A percentile compares a stretch with the other conserved stretches of the same genome.
Conservation (phyloP, 2,797 vertebrate species). For the Capromys pilorides region DNA sequence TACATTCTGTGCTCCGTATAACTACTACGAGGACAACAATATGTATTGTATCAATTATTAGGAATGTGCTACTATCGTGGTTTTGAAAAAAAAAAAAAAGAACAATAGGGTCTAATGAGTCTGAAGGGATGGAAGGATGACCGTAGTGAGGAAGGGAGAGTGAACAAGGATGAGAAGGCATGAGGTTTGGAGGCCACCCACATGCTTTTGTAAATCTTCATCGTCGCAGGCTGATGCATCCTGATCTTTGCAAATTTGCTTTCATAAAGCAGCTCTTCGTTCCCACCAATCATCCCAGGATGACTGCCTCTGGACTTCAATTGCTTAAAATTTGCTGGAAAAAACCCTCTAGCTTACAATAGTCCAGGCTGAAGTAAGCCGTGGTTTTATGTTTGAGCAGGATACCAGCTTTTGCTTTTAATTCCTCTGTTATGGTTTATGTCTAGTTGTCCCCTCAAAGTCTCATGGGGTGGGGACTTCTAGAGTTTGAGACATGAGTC, state of each 20-base stretch:
- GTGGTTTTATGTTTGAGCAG: background rate
- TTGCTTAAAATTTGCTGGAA: background rate
- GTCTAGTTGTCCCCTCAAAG: too few relatives aligned
- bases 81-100: too few relatives aligned
- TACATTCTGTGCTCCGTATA: too few relatives aligned
- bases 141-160: background rate
- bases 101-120: background rate
- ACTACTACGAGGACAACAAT: too few relatives aligned
- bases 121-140: background rate
- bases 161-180: background rate
- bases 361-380: background rate
- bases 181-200: background rate
- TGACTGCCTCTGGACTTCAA: background rate
- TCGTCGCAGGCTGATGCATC: background rate
- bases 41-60: too few relatives aligned
- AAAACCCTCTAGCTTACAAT: background rate
- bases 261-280: background rate
- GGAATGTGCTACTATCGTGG: too few relatives aligned
- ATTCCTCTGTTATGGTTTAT: too few relatives aligned
- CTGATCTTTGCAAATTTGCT: background rate
- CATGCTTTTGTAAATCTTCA: background rate
- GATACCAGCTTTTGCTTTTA: constrained; percentile 8
- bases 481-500: too few relatives aligned
- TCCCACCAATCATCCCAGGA: background rate
- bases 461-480: too few relatives aligned